A percentile compares a stretch with the other conserved stretches of the same genome.
Conservation (phyloP, 2,888 invertebrate species). For the Vannuccia rotundouncinata region DNA sequence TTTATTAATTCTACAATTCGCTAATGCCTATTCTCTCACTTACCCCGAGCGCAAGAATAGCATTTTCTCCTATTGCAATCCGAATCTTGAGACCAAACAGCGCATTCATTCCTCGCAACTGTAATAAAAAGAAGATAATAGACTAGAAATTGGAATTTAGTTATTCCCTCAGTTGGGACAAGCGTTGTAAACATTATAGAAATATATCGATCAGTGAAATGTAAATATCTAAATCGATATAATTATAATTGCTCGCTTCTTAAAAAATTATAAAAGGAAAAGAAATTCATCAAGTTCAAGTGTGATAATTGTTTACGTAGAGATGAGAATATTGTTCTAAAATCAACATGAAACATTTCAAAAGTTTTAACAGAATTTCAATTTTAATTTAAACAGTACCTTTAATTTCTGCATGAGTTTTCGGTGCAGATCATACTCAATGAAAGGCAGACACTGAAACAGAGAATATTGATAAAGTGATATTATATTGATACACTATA, state of each 20-base stretch:
- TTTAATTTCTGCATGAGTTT: slow-evolving; percentile 79
- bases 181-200: too few relatives aligned
- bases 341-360: background rate
- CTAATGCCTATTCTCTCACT: too few relatives aligned
- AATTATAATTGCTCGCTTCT: too few relatives aligned
- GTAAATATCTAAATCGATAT: too few relatives aligned
- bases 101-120: slow-evolving; percentile 83
- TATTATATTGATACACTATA: background rate
- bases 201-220: too few relatives aligned
- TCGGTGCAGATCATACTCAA: slow-evolving; percentile 89
- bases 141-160: too few relatives aligned
- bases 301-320: too few relatives aligned
- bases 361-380: background rate
- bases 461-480: background rate
- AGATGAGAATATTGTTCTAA: too few relatives aligned
- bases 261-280: too few relatives aligned
- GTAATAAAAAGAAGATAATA: slow-evolving; percentile 42
- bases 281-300: too few relatives aligned
- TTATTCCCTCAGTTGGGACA: too few relatives aligned
- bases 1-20: too few relatives aligned
- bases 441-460: slow-evolving; percentile 77
- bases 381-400: slow-evolving; percentile 53
- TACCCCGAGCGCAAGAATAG: slow-evolving; percentile 75
- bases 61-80: slow-evolving; percentile 75
- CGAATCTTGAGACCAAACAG: slow-evolving; percentile 76